A percentile compares a stretch with the other conserved stretches of the same genome.
Conservation (phyloP, 2,888 invertebrate species). For the Synergus itoensis region DNA sequence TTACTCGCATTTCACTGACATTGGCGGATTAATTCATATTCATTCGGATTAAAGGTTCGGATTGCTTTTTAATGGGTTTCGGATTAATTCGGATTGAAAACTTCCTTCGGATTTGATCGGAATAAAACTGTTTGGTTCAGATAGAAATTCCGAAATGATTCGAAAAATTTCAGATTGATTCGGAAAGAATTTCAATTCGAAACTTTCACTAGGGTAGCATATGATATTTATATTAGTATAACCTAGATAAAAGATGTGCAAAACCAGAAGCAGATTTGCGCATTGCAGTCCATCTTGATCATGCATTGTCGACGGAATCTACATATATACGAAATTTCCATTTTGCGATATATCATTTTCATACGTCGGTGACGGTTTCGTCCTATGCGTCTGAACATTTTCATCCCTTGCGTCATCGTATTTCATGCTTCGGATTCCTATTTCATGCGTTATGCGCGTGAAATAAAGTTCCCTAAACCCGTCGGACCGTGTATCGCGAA, state of each 20-base stretch:
- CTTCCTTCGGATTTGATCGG: too few relatives aligned
- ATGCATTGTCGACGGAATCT: conserved; percentile 24
- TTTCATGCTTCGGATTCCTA: conserved; percentile 48
- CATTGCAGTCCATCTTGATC: conserved; percentile 39
- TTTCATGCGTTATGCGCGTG: conserved; percentile 63
- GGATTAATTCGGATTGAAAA: too few relatives aligned
- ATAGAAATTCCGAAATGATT: too few relatives aligned
- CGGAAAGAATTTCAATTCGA: too few relatives aligned
- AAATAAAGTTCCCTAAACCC: conserved; percentile 63
- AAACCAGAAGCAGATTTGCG: conserved; percentile 10
- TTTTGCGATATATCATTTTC: conserved; percentile 40
- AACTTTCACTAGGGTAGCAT: too few relatives aligned
- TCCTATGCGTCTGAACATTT: conserved; percentile 42
- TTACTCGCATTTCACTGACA: too few relatives aligned
- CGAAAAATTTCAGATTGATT: too few relatives aligned
- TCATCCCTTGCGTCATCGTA: conserved; percentile 41
- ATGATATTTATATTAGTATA: too few relatives aligned
- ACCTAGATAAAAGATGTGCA: neutral
- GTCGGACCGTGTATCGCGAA: conserved; percentile 48
- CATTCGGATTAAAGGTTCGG: too few relatives aligned
- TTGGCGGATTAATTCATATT: too few relatives aligned
- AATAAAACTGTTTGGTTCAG: too few relatives aligned
- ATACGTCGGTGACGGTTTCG: conserved; percentile 35
- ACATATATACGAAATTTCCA: conserved; percentile 14
- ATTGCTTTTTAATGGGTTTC: too few relatives aligned